These are phyloP conservation scores for Thalassophryne amazonica DNA, from an alignment of 2,797 vertebrate species.

Conservation along the genomic window DNA sequence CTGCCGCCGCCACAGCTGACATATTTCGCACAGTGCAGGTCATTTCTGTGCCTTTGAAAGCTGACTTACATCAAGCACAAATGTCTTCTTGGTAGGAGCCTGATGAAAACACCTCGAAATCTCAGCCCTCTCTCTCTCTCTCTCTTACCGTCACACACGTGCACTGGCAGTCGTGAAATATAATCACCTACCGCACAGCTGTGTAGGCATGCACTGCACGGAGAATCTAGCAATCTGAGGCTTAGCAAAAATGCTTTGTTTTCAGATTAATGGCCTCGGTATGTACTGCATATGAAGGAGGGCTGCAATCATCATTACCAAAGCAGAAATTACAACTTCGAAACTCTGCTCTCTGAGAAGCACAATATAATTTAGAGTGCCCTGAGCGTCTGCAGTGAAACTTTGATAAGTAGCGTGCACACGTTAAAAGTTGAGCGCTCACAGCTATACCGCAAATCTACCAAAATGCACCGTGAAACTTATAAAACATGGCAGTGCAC, in stretches of 20 bases:
- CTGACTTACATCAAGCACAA: constrained; percentile 59
- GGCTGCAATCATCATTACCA: constrained; percentile 10
- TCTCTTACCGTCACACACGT: not conserved
- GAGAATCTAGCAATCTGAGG: constrained; percentile 57
- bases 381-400: too few relatives aligned
- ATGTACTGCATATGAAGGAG: constrained; percentile 31
- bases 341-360: constrained; percentile 1
- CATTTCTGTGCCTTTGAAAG: constrained; percentile 32
- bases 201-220: constrained; percentile 24
- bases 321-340: constrained; percentile 16
- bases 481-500: not conserved
- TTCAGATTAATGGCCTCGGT: constrained; percentile 4
- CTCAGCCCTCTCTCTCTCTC: constrained; percentile 16
- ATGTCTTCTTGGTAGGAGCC: constrained; percentile 53
- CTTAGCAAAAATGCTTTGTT: constrained; percentile 66
- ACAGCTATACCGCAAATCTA: not conserved
- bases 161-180: constrained; percentile 44
- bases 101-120: constrained; percentile 56
- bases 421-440: too few relatives aligned
- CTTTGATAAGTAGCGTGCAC: too few relatives aligned
- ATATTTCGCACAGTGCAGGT: constrained; percentile 18
- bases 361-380: not conserved
- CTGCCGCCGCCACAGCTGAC: constrained; percentile 77
- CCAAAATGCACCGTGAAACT: not conserved
- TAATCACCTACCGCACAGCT: constrained; percentile 54